Conservation (phyloP, 2,888 invertebrate genomes). For the Chloroclysta siterata region DNA sequence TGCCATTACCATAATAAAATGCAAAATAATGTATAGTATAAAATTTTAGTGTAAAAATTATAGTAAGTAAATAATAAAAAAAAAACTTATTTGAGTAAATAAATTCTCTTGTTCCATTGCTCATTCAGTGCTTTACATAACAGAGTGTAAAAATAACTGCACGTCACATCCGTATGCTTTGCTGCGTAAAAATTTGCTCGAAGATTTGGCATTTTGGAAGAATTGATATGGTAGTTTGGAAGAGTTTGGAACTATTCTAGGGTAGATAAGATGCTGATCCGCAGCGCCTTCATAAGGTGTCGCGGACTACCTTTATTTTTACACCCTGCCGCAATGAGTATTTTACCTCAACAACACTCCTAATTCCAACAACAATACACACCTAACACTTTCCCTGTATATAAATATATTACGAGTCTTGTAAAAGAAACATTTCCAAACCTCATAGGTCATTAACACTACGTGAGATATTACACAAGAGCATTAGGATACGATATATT, state of each 20-base stretch:
- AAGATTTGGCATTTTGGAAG: constrained; percentile 44
- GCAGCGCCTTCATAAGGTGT: constrained; percentile 37
- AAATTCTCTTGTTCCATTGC: constrained; percentile 85
- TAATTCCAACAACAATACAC: constrained; percentile 80
- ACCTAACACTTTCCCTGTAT: constrained; percentile 84
- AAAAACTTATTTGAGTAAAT: constrained; percentile 83
- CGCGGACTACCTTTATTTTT: constrained; percentile 64
- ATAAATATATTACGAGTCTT: constrained; percentile 82
- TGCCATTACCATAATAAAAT: constrained; percentile 82
- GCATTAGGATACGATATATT: constrained; percentile 82
- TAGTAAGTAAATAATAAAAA: constrained; percentile 73
- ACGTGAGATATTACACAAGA: constrained; percentile 82
- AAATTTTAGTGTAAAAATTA: constrained; percentile 76
- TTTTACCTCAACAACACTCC: constrained; percentile 81
- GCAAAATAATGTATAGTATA: constrained; percentile 79
- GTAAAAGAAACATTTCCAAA: constrained; percentile 82
- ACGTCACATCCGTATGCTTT: constrained; percentile 42
- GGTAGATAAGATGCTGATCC: constrained; percentile 36
- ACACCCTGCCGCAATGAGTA: constrained; percentile 80
- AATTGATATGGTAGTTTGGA: constrained; percentile 39
- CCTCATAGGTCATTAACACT: constrained; percentile 83
- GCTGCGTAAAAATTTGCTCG: constrained; percentile 42
- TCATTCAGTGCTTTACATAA: constrained; percentile 77
- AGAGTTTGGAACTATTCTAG: constrained; percentile 50
- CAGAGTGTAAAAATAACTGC: constrained; percentile 79